Percentiles rank a stretch among this genome's conserved stretches.
phyloP scores from a whole-genome alignment of 2,797 vertebrate genomes.

The Takifugu rubripes region DNA sequence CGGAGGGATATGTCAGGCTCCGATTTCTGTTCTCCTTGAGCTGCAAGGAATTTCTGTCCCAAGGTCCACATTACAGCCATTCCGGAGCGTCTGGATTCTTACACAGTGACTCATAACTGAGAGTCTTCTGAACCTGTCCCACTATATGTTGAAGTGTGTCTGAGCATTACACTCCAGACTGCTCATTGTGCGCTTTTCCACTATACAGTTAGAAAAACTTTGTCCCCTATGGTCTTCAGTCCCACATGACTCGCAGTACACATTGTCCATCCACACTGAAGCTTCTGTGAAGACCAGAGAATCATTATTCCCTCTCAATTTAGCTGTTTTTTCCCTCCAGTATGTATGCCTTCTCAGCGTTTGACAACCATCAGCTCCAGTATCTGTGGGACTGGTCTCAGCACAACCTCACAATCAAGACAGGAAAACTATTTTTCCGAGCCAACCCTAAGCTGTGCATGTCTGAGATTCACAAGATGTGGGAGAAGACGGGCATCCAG shows the following conservation, averaged over 20 bases:
- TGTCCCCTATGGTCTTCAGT: too few relatives aligned
- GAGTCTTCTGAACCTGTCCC: too few relatives aligned
- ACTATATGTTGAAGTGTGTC: too few relatives aligned
- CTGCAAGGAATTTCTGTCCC: slow-evolving; percentile 60
- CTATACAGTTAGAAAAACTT: too few relatives aligned
- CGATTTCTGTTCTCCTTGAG: slow-evolving; percentile 46
- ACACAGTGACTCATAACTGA: slow-evolving; percentile 35
- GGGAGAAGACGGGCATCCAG: slow-evolving; percentile 85
- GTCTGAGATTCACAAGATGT: slow-evolving; percentile 96
- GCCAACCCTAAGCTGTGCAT: slow-evolving; percentile 93
- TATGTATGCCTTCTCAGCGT: slow-evolving; percentile 89
- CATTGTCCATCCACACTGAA: too few relatives aligned
- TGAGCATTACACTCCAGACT: neutral
- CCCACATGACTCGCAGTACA: too few relatives aligned
- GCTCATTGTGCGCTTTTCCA: neutral
- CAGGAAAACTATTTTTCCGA: slow-evolving; percentile 89
- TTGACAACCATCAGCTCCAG: slow-evolving; percentile 96
- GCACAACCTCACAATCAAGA: slow-evolving; percentile 91
- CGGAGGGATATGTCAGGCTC: slow-evolving; percentile 39
- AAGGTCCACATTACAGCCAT: slow-evolving; percentile 61
- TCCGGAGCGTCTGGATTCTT: slow-evolving; percentile 59
- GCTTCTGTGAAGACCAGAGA: too few relatives aligned
- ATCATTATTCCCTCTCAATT: too few relatives aligned
- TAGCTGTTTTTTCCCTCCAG: slow-evolving; percentile 57
- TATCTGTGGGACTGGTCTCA: slow-evolving; percentile 98